Evolutionary conservation across 2,888 invertebrate genomes (phyloP).

Genomic region (Netelia inedita): DNA sequence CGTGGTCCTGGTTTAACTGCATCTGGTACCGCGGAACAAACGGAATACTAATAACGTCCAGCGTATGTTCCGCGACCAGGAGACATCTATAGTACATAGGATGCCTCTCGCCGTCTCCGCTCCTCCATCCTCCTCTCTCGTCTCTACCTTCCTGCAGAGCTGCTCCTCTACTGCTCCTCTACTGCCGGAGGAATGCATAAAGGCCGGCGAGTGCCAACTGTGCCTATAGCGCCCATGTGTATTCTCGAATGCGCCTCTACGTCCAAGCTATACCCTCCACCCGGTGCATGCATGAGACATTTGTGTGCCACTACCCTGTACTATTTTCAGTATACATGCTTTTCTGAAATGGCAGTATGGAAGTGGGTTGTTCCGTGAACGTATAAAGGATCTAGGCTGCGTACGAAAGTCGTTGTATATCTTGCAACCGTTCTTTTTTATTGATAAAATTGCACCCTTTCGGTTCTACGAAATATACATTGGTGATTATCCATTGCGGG

Average conservation of each 20-base stretch:
- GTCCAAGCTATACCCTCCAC: conserved; percentile 30
- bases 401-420: background rate
- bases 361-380: conserved; percentile 22
- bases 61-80: conserved; percentile 61
- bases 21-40: conserved; percentile 81
- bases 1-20: conserved; percentile 78
- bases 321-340: conserved; percentile 30
- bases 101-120: conserved; percentile 19
- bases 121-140: conserved; percentile 6
- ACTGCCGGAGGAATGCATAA: conserved; percentile 52
- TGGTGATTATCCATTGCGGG: background rate
- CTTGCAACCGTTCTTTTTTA: background rate
- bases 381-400: background rate
- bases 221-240: conserved; percentile 65
- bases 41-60: conserved; percentile 82
- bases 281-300: conserved; percentile 29
- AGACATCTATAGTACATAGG: conserved; percentile 37
- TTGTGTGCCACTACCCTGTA: conserved; percentile 26
- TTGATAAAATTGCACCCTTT: background rate
- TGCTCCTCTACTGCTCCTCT: conserved; percentile 55
- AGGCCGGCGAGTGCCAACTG: conserved; percentile 75
- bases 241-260: conserved; percentile 65
- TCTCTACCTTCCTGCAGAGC: conserved; percentile 49
- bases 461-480: background rate
- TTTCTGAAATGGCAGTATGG: conserved; percentile 32